Evolutionary conservation across 2,888 invertebrate species (phyloP).

Genomic region (Cacoxenus indagator): DNA sequence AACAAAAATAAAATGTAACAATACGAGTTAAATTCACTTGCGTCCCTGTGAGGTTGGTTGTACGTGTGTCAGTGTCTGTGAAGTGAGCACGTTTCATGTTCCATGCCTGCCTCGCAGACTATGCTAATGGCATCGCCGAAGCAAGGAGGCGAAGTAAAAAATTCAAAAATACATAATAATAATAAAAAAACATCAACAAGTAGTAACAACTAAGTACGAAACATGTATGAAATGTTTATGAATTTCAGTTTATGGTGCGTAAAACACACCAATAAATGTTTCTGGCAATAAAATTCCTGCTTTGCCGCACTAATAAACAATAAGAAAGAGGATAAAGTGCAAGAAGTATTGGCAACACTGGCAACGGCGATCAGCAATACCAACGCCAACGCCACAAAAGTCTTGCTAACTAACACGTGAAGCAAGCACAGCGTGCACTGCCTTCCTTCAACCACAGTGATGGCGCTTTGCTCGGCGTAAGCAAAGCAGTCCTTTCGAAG

Average conservation of each 20-base stretch:
- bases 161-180: constrained; percentile 46
- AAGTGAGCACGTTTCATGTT: neutral
- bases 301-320: constrained; percentile 62
- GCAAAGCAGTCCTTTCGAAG: too few relatives aligned
- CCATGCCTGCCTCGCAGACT: too few relatives aligned
- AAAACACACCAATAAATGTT: constrained; percentile 65
- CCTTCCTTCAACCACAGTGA: too few relatives aligned
- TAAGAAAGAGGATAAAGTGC: constrained; percentile 56
- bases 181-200: constrained; percentile 44
- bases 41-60: neutral
- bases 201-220: constrained; percentile 25
- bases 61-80: neutral
- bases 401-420: too few relatives aligned
- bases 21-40: constrained; percentile 22
- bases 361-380: constrained; percentile 13
- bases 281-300: constrained; percentile 55
- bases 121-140: too few relatives aligned
- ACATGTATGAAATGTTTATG: constrained; percentile 62
- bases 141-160: neutral
- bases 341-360: constrained; percentile 46
- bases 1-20: constrained; percentile 56
- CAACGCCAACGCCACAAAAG: constrained; percentile 6
- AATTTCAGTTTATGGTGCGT: constrained; percentile 65
- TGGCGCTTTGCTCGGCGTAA: too few relatives aligned
- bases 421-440: too few relatives aligned